Evolutionary conservation across 2,888 invertebrate genomes (phyloP).

Genomic region (Amiota mariae): DNA sequence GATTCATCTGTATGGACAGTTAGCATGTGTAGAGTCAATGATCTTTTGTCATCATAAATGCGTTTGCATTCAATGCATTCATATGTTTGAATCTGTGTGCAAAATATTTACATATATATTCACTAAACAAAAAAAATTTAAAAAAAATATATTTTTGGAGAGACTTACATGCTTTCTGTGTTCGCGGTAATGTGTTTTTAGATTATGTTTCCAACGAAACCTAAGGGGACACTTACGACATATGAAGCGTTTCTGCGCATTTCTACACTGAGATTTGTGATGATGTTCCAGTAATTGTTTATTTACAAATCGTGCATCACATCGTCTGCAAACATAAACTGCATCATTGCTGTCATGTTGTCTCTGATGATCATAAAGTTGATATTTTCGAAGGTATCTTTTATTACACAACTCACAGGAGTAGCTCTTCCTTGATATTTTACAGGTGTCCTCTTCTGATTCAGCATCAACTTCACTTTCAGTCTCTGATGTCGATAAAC

Average conservation of each 20-base stretch:
- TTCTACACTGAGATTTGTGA: constrained; percentile 73
- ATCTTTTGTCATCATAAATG: constrained; percentile 11
- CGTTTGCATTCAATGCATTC: constrained; percentile 19
- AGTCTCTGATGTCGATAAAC: constrained; percentile 63
- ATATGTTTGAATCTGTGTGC: neutral
- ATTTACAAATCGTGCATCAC: constrained; percentile 76
- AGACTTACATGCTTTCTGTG: constrained; percentile 44
- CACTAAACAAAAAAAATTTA: too few species aligned
- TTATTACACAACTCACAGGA: constrained; percentile 65
- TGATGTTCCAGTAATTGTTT: constrained; percentile 75
- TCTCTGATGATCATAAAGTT: constrained; percentile 68
- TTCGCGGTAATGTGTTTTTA: constrained; percentile 61
- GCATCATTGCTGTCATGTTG: constrained; percentile 74
- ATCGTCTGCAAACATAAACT: constrained; percentile 75
- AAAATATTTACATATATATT: neutral
- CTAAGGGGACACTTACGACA: constrained; percentile 69
- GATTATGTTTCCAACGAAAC: constrained; percentile 71
- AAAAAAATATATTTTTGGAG: neutral
- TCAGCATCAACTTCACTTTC: constrained; percentile 48
- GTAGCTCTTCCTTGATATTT: constrained; percentile 43
- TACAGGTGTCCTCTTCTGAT: constrained; percentile 1
- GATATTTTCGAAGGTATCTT: constrained; percentile 67
- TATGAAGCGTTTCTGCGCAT: constrained; percentile 64
- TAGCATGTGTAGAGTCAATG: constrained; percentile 13
- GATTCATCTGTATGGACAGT: constrained; percentile 16